phyloP scores from a whole-genome alignment of 23 tunicate genomes.

The Trididemnum nubilum region DNA sequence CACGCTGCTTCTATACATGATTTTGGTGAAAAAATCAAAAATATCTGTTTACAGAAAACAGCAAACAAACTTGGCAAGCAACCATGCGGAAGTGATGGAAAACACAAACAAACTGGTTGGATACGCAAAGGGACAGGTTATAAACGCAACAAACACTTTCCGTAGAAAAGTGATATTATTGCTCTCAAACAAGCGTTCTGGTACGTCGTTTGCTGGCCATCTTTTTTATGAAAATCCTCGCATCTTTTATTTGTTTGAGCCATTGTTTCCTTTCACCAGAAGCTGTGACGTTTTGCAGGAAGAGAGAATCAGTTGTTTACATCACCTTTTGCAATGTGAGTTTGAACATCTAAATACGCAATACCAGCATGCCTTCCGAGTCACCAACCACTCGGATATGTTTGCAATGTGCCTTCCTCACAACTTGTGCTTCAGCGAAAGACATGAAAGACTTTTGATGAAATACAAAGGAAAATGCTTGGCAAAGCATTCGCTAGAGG shows the following conservation, averaged over 20 bases:
- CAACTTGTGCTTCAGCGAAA: slow-evolving; percentile 58
- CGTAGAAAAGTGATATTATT: slow-evolving; percentile 45
- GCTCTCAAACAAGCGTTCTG: slow-evolving; percentile 70
- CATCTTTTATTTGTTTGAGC: slow-evolving; percentile 74
- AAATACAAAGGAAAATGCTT: slow-evolving; percentile 33
- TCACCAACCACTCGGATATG: slow-evolving; percentile 41
- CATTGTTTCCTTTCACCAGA: slow-evolving; percentile 74
- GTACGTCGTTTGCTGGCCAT: slow-evolving; percentile 76
- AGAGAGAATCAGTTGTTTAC: slow-evolving; percentile 35
- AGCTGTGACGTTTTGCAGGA: slow-evolving; percentile 36
- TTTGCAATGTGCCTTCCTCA: slow-evolving; percentile 52
- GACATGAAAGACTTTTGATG: slow-evolving; percentile 29
- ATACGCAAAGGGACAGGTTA: too few relatives aligned
- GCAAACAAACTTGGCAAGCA: too few relatives aligned
- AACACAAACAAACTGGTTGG: too few relatives aligned
- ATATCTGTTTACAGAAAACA: too few relatives aligned
- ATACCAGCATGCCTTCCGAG: slow-evolving; percentile 37
- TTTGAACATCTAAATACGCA: slow-evolving; percentile 19
- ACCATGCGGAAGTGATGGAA: too few relatives aligned
- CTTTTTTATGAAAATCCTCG: slow-evolving; percentile 52
- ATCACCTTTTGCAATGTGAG: slow-evolving; percentile 43
- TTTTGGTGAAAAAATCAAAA: too few relatives aligned
- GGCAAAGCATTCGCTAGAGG: background rate
- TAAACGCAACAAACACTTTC: background rate
- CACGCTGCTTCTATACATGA: too few relatives aligned